Conservation (phyloP, 2,797 vertebrate genomes). For the Anas georgica region DNA sequence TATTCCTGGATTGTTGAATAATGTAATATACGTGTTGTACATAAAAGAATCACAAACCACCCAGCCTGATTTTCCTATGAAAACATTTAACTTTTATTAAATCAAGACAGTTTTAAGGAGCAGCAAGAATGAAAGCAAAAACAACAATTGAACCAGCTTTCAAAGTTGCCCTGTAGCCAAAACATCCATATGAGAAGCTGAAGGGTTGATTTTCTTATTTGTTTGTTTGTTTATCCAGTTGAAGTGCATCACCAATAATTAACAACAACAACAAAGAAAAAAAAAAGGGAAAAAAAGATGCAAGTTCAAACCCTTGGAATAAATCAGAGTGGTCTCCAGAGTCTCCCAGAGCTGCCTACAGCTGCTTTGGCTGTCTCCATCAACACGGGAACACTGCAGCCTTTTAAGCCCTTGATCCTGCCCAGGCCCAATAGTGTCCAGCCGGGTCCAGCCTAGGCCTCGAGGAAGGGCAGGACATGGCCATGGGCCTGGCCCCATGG, state of each 20-base stretch:
- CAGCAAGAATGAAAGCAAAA: conserved; percentile 5
- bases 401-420: rapidly evolving
- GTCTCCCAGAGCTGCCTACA: conserved; percentile 15
- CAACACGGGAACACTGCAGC: rapidly evolving
- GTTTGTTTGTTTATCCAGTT: conserved; percentile 53
- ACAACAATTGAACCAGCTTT: conserved; percentile 27
- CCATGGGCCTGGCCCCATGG: rapidly evolving
- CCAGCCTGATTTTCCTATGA: conserved; percentile 54
- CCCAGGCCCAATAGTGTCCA: not conserved
- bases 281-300: not conserved
- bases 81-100: conserved; percentile 71
- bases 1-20: conserved; percentile 63
- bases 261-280: not conserved
- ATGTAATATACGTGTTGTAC: conserved; percentile 51
- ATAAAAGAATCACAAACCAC: conserved; percentile 60
- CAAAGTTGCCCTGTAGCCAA: conserved; percentile 55
- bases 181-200: conserved; percentile 41
- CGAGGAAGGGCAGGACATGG: rapidly evolving
- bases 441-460: not conserved
- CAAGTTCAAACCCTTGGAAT: not conserved
- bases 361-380: not conserved
- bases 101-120: conserved; percentile 65
- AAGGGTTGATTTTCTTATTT: conserved; percentile 52
- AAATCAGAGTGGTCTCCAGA: not conserved
- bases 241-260: conserved; percentile 42